Percentiles rank a stretch among this genome's conserved stretches.
Evolutionary conservation across 2,113 vertebrate genomes (phyloP).

Genomic region (Rhea americana): DNA sequence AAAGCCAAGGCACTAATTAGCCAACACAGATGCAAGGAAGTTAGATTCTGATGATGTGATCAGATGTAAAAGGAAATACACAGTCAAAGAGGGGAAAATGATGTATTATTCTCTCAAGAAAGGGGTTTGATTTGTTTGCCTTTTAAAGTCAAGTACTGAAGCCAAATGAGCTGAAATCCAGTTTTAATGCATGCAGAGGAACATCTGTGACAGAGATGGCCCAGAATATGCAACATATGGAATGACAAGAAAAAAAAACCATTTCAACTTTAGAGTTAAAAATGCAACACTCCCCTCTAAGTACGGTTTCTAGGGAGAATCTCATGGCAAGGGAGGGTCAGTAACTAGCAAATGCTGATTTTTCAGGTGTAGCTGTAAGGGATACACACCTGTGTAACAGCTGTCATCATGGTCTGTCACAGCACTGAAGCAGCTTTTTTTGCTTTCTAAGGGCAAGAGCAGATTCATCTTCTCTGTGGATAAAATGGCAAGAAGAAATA

Average conservation of each 20-base stretch:
- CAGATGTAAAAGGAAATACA: constrained; percentile 30
- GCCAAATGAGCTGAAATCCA: constrained; percentile 11
- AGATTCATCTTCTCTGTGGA: not conserved
- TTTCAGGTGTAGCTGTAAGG: not conserved
- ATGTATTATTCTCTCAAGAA: constrained; percentile 73
- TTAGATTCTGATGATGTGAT: constrained; percentile 62
- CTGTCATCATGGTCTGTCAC: not conserved
- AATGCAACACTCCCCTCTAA: not conserved
- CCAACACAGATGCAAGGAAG: constrained; percentile 69
- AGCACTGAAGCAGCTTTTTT: not conserved
- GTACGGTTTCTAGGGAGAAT: not conserved
- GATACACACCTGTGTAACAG: constrained; percentile 16
- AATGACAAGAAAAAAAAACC: not conserved
- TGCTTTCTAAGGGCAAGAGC: not conserved
- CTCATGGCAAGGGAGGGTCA: not conserved
- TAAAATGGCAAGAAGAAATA: not conserved
- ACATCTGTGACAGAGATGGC: constrained; percentile 63
- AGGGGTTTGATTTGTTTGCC: constrained; percentile 72
- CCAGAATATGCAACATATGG: constrained; percentile 17
- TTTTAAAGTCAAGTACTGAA: constrained; percentile 46
- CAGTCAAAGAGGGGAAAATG: constrained; percentile 61
- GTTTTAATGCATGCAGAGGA: not conserved
- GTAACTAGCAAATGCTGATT: not conserved
- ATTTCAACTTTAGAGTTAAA: not conserved
- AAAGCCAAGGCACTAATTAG: constrained; percentile 55